Percentiles rank a stretch among this genome's conserved stretches.
phyloP scores from a whole-genome alignment of 2,797 vertebrate species.

The Adrianichthys oophorus region DNA sequence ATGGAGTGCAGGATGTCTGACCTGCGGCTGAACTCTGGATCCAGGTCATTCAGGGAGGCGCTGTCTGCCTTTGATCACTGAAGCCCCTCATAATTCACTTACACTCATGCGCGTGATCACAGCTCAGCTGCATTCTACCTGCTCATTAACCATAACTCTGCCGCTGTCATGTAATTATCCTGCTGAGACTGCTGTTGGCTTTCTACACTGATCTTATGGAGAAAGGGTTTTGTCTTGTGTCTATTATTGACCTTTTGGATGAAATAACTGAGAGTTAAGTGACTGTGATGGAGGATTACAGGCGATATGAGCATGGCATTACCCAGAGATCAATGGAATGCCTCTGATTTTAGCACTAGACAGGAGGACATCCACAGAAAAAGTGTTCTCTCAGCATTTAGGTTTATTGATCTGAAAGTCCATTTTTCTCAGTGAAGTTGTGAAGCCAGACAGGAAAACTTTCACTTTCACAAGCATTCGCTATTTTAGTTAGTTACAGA shows the following conservation, averaged over 20 bases:
- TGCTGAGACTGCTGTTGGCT: conserved; percentile 18
- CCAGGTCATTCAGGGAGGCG: conserved; percentile 39
- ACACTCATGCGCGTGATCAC: conserved; percentile 29
- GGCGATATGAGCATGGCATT: conserved; percentile 15
- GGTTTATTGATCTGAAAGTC: conserved; percentile 16
- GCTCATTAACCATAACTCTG: conserved; percentile 45
- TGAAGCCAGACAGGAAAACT: conserved; percentile 6
- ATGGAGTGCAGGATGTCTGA: conserved; percentile 19
- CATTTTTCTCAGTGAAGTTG: conserved; percentile 13
- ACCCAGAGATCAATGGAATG: conserved; percentile 26
- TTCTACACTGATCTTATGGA: conserved; percentile 6
- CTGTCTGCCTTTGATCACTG: conserved; percentile 59
- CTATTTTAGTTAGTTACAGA: too few relatives aligned
- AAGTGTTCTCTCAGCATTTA: conserved; percentile 23
- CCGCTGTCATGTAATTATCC: conserved; percentile 42
- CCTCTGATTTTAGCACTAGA: conserved; percentile 24
- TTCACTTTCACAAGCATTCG: too few relatives aligned
- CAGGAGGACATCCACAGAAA: conserved; percentile 11
- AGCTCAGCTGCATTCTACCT: conserved; percentile 36
- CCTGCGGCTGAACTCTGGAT: conserved; percentile 62
- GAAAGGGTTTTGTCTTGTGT: conserved; percentile 5
- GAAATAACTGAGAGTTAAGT: conserved; percentile 36
- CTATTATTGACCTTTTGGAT: conserved; percentile 12
- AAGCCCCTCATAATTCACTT: conserved; percentile 42
- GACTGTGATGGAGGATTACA: conserved; percentile 16